A percentile compares a stretch with the other conserved stretches of the same genome.
Conservation (phyloP, 2,888 invertebrate genomes). For the Nudaria mundana region DNA sequence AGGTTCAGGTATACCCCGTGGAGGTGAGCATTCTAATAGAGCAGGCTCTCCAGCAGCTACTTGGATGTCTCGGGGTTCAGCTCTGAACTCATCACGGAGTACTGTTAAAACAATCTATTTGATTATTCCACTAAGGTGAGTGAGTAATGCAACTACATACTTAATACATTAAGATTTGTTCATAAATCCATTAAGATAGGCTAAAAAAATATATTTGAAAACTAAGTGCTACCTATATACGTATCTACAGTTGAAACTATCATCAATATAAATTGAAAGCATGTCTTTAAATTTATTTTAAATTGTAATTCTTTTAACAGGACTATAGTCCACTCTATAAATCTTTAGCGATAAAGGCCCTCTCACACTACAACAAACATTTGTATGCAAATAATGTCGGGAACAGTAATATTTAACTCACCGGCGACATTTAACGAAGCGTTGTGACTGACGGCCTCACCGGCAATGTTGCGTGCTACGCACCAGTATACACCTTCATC, state of each 20-base stretch:
- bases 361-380: slow-evolving; percentile 22
- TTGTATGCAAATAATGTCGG: slow-evolving; percentile 28
- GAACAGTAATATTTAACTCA: slow-evolving; percentile 56
- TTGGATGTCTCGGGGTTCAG: slow-evolving; percentile 93
- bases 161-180: no score
- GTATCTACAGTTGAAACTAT: no score
- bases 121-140: background rate
- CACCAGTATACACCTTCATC: slow-evolving; percentile 98
- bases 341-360: slow-evolving; percentile 6
- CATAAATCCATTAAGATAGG: no score
- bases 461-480: slow-evolving; percentile 94
- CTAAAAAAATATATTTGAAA: no score
- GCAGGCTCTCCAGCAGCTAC: slow-evolving; percentile 97
- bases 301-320: no score
- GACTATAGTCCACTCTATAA: slow-evolving; percentile 5
- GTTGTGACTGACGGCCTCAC: slow-evolving; percentile 93
- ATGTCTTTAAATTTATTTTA: no score
- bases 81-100: slow-evolving; percentile 96
- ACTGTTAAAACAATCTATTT: slow-evolving; percentile 80
- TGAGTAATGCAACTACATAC: no score
- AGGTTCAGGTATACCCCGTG: slow-evolving; percentile 97
- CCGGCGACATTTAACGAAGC: slow-evolving; percentile 97
- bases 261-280: no score
- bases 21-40: slow-evolving; percentile 95
- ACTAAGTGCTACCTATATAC: no score